These are phyloP conservation scores for Ganaspis sp. DNA, from an alignment of 1,140 invertebrate genomes.

Conservation along the genomic window DNA sequence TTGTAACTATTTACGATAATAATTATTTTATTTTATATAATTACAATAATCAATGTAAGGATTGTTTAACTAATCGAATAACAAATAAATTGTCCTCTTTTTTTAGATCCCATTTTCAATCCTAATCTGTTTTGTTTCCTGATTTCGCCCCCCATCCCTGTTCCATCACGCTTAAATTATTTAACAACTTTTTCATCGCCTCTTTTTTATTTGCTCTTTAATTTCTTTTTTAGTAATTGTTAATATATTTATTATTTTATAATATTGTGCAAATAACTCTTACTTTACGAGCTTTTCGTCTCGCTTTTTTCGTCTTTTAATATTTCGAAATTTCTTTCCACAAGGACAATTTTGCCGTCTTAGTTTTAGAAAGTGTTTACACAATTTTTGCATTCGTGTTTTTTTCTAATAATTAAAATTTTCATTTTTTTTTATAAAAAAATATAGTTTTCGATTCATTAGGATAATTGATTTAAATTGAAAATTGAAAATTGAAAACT, in stretches of 20 bases:
- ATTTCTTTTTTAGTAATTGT: conserved; percentile 55
- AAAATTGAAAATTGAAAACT: no score
- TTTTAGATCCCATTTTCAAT: conserved; percentile 39
- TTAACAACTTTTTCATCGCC: conserved; percentile 23
- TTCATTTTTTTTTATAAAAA: no score
- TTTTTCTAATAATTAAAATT: neutral
- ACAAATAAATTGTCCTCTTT: conserved; percentile 54
- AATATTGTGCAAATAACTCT: conserved; percentile 73
- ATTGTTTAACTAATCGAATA: conserved; percentile 69
- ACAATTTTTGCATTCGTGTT: conserved; percentile 16
- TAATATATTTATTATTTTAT: conserved; percentile 69
- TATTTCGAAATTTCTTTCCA: neutral
- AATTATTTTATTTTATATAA: conserved; percentile 70
- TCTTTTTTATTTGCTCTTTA: conserved; percentile 32
- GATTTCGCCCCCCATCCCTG: neutral
- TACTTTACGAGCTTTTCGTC: conserved; percentile 35
- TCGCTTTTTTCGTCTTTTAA: conserved; percentile 1
- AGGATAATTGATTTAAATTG: no score
- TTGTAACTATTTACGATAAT: conserved; percentile 73
- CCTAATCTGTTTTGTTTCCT: conserved; percentile 21
- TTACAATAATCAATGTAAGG: conserved; percentile 73
- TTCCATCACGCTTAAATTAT: conserved; percentile 26
- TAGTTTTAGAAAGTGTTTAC: neutral
- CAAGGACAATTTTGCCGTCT: conserved; percentile 21
- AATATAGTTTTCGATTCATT: no score